Evolutionary conservation across 2,113 vertebrate species (phyloP).

Genomic region (Salvator merianae): DNA sequence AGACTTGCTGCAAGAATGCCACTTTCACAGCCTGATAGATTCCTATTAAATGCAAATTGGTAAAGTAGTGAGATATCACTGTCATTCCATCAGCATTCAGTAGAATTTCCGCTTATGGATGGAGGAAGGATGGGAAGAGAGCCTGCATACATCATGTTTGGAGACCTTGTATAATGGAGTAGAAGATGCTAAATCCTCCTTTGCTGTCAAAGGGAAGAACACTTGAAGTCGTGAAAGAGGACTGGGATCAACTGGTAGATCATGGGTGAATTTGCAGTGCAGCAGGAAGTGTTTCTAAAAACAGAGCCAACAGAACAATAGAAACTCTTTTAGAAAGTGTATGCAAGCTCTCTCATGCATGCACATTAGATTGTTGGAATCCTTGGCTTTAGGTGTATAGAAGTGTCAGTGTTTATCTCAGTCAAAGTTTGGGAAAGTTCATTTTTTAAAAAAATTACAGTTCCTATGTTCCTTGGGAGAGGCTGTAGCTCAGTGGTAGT

Average conservation of each 20-base stretch:
- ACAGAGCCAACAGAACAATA: no score
- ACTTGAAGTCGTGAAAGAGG: not conserved
- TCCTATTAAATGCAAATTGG: slow-evolving; percentile 75
- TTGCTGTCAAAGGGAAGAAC: not conserved
- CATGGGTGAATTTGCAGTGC: not conserved
- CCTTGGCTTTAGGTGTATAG: not conserved
- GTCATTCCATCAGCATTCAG: slow-evolving; percentile 45
- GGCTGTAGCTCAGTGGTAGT: no score
- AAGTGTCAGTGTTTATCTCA: no score
- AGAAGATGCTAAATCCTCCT: not conserved
- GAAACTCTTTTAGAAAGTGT: no score
- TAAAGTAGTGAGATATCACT: slow-evolving; percentile 49
- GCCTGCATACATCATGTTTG: slow-evolving; percentile 1
- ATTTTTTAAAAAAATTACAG: no score
- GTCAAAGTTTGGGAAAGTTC: no score
- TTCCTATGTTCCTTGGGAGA: no score
- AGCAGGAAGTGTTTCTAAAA: no score
- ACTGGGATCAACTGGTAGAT: not conserved
- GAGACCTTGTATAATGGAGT: not conserved
- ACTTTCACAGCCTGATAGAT: slow-evolving; percentile 61
- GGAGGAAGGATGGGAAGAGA: not conserved
- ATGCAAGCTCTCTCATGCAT: no score
- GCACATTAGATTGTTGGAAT: not conserved
- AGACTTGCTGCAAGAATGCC: slow-evolving; percentile 53
- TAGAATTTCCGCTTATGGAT: slow-evolving; percentile 36